Evolutionary conservation across 30 jellyfish, hydroid and myxozoan species (phyloP), one percentile per base, ranked within the genome.

Genomic region (Chrysaora quinquecirrha): DNA sequence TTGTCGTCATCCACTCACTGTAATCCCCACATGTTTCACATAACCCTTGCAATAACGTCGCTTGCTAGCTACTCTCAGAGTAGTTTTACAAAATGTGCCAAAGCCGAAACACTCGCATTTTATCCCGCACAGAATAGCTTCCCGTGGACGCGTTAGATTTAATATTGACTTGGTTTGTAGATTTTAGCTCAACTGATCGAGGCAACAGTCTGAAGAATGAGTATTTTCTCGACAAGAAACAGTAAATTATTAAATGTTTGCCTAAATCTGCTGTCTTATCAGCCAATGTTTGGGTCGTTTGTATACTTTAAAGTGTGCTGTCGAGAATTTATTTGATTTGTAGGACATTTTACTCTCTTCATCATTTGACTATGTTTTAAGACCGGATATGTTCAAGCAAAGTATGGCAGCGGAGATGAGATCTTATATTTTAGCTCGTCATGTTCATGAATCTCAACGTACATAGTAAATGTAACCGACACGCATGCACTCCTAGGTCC

Each of bases 141-240:
- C n/a, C n/a, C n/a, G 25, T 52, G 68, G 68, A 52, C 25, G 68
- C 68, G 68, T 52, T 52, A 52, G 25, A 19, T 52, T 52, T 52
- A 52, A 52, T 52, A 52, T 52, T 52, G 68, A 52, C 68, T 10
- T 52, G 68, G 12, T 16, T 3, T 52, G 68, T 52, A 4, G 68
- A 52, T 52, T 52, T 52, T 52, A 52, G 68, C 68, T 25, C 12
- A 19, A 52, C 9, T 52, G 68, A 52, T 52, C 6, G 24, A 52
- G 68, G 19, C 27, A 3, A 19, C 25, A 52, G 68, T 52, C 54
- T 52, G 68, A 3, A 52, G 24, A 20, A 52, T 52, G 12, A 7
- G 6, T 16, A 2, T 25, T 52, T 52, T 52, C 68, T 52, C 68
- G 25, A 52, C 68, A 52, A 52, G 68, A 52, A 16, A 52, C 68